These are phyloP conservation scores for Semaprochilodus insignis DNA, from an alignment of 2,797 vertebrate genomes.

Conservation along the genomic window DNA sequence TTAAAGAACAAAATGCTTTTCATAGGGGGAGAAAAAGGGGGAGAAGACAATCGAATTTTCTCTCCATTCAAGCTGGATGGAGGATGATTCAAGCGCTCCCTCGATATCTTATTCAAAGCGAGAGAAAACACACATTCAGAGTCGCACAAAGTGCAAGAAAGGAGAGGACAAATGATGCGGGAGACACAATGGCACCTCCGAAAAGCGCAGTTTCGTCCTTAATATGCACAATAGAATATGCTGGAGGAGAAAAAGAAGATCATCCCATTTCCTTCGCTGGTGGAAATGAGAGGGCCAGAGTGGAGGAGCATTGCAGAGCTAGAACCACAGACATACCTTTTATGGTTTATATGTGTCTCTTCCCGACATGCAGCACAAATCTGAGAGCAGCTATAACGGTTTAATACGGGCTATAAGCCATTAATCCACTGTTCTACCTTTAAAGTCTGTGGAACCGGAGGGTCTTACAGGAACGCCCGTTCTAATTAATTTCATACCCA, in stretches of 20 bases:
- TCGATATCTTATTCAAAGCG: conserved; percentile 61
- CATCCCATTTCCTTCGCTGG: not conserved
- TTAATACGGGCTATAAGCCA: conserved; percentile 77
- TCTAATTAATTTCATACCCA: conserved; percentile 84
- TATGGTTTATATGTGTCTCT: conserved; percentile 41
- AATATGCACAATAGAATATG: conserved; percentile 21
- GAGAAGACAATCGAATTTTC: conserved; percentile 70
- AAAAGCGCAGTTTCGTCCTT: conserved; percentile 1
- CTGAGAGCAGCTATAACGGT: conserved; percentile 72
- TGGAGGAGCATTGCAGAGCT: not conserved
- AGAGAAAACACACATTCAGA: conserved; percentile 50
- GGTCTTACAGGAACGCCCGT: conserved; percentile 79
- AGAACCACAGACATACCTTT: not conserved
- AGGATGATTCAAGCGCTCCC: conserved; percentile 53
- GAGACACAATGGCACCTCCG: conserved; percentile 15
- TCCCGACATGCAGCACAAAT: conserved; percentile 66
- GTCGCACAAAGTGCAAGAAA: conserved; percentile 33
- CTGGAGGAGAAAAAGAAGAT: not conserved
- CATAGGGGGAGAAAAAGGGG: conserved; percentile 64
- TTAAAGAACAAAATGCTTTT: conserved; percentile 71
- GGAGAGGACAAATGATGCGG: conserved; percentile 44
- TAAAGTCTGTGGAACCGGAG: conserved; percentile 81
- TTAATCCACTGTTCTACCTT: conserved; percentile 83
- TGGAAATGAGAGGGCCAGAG: not conserved
- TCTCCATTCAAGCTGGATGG: conserved; percentile 56